phyloP scores from a whole-genome alignment of 2,888 invertebrate genomes.

The Elysia crispata region DNA sequence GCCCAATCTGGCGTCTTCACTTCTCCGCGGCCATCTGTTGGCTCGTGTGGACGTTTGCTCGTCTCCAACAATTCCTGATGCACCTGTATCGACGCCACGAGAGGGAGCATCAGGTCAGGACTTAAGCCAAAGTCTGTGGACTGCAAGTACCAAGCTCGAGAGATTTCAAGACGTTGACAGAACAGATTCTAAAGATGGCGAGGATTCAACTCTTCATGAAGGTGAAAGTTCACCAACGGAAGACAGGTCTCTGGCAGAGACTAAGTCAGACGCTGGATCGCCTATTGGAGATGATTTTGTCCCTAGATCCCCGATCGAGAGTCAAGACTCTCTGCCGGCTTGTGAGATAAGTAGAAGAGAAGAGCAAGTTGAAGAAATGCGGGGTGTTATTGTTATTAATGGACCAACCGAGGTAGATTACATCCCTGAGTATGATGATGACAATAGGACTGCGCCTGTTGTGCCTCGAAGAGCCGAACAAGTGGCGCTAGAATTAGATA shows the following conservation, averaged over 20 bases:
- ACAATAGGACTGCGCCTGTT: conserved; percentile 1
- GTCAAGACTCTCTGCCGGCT: no score
- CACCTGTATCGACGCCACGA: conserved; percentile 65
- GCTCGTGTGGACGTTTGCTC: conserved; percentile 56
- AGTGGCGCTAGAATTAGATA: no score
- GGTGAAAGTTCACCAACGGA: conserved; percentile 73
- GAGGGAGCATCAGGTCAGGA: conserved; percentile 51
- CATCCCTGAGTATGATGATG: conserved; percentile 76
- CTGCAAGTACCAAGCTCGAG: conserved; percentile 60
- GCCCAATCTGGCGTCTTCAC: not conserved
- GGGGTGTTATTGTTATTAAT: conserved; percentile 64
- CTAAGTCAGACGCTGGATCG: conserved; percentile 49
- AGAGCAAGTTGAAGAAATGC: conserved; percentile 38
- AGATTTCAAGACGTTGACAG: conserved; percentile 55
- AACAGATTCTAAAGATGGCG: conserved; percentile 46
- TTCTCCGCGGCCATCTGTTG: conserved; percentile 15
- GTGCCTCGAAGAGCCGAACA: no score
- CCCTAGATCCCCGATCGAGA: no score
- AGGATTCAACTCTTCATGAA: conserved; percentile 52
- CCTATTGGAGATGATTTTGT: conserved; percentile 29
- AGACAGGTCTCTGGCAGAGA: conserved; percentile 68
- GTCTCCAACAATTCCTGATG: conserved; percentile 58
- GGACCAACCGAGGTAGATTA: conserved; percentile 80
- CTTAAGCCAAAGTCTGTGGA: conserved; percentile 59
- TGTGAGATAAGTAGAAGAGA: conserved; percentile 39